Base-by-base conservation (phyloP, 2,888 invertebrate genomes). In the Nezara viridula region DNA sequence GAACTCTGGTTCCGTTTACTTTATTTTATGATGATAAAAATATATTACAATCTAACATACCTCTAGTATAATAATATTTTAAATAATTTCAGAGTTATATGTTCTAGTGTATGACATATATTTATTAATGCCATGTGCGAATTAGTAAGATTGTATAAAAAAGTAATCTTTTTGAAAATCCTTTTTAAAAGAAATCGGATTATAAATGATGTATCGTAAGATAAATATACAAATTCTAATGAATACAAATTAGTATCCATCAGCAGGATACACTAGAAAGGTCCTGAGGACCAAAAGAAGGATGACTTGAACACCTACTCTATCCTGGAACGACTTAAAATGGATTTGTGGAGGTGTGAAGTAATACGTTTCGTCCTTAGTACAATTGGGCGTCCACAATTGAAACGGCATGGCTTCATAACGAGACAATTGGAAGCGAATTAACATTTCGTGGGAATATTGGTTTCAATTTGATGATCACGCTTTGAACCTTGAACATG, bases 371-470 rank as follows among this genome's bases (percentile, higher is more conserved):
- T 37, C 16, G 19, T 73, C 32, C 19, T 32, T 73, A 37, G 37
- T 21, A 27, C 60, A 60, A 60, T 60, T 60, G 27, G 27, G 16
- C 5, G 27, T 73, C 32, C 7, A 73, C 66, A 73, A 73, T 32
- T 37, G 32, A 73, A 73, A 37, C 37, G 66, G 21, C 66, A 37
- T 21, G 66, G 12, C 27, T 60, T 60, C 10, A 60, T 60, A 60
- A 60, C 27, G 0, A 60, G 60, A 73, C 37, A 73, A 73, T 73
- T 73, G 66, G 9, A 73, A 37, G 37, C 32, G 32, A 16, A 73
- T 73, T 73, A 73, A 73, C 37, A 37, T 37, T 73, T 73, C 66
- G 32, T 73, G 66, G 66, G 66, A 73, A 73, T 37, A 73, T 37
- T 32, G 6, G 32, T 37, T 37, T 37, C 66, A 19, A 73, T 19